Conservation (phyloP, 2,888 invertebrate genomes). For the Pterostichus madidus region DNA sequence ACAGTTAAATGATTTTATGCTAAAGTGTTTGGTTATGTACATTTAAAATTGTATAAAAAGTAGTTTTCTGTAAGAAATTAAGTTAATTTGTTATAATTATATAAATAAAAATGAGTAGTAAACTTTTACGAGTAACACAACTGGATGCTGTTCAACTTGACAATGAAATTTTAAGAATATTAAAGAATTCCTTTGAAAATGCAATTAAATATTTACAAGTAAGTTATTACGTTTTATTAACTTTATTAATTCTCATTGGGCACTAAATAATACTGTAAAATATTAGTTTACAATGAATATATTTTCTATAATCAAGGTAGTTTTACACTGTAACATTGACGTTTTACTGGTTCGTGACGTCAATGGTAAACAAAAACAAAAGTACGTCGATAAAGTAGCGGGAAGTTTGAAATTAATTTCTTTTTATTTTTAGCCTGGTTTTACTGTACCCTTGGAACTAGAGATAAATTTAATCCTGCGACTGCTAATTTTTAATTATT, state of each 20-base stretch:
- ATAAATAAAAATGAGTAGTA: constrained; percentile 66
- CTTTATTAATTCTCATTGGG: constrained; percentile 37
- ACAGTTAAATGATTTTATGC: not conserved
- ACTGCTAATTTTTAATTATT: constrained; percentile 85
- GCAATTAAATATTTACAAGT: constrained; percentile 85
- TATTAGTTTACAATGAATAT: constrained; percentile 10
- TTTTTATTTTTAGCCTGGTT: constrained; percentile 80
- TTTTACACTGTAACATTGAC: constrained; percentile 17
- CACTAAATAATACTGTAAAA: constrained; percentile 24
- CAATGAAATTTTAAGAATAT: constrained; percentile 86
- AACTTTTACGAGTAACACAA: constrained; percentile 75
- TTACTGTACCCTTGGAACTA: constrained; percentile 82
- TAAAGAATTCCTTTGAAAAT: constrained; percentile 83
- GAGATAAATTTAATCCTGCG: constrained; percentile 86
- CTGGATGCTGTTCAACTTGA: constrained; percentile 91
- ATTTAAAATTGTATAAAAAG: not conserved
- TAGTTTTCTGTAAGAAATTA: no score
- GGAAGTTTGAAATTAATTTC: constrained; percentile 15
- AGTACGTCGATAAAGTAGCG: not conserved
- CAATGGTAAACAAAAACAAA: no score
- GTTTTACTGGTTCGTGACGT: no score
- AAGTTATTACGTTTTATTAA: constrained; percentile 70
- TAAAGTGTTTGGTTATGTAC: constrained; percentile 19
- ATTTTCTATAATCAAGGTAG: constrained; percentile 41
- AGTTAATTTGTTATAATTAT: not conserved